These are phyloP conservation scores for Promerops cafer DNA, from an alignment of 2,113 vertebrate genomes.

Conservation along the genomic window DNA sequence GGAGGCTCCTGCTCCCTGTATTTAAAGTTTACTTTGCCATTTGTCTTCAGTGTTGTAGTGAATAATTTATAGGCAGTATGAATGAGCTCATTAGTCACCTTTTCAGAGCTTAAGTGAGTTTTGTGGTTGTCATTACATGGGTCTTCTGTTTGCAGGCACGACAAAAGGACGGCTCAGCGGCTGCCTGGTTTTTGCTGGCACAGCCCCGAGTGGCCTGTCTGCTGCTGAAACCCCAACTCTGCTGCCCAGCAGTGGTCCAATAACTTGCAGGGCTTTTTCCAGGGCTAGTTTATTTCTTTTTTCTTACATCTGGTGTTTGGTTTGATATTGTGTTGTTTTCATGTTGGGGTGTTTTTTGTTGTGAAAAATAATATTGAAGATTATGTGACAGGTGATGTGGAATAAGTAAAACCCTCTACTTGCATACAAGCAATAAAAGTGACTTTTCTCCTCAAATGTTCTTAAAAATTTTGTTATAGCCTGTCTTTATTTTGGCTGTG, in stretches of 20 bases:
- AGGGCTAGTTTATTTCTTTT: background rate
- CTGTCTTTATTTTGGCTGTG: background rate
- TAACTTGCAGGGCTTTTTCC: background rate
- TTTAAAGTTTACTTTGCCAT: conserved; percentile 76
- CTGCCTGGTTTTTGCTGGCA: conserved; percentile 55
- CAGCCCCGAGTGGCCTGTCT: conserved; percentile 1
- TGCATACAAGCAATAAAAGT: background rate
- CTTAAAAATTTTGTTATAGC: background rate
- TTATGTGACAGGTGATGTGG: background rate
- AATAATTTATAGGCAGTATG: conserved; percentile 79
- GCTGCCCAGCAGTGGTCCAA: background rate
- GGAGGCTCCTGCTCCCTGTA: conserved; percentile 38
- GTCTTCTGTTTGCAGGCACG: conserved; percentile 58
- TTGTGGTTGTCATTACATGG: conserved; percentile 71
- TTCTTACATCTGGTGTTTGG: background rate
- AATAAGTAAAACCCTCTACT: background rate
- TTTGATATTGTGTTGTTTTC: background rate
- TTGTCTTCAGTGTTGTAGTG: conserved; percentile 71
- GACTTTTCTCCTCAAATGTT: background rate
- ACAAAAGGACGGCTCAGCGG: conserved; percentile 55
- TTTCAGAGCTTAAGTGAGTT: conserved; percentile 81
- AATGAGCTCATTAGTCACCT: conserved; percentile 83
- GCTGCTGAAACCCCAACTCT: background rate
- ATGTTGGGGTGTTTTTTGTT: background rate
- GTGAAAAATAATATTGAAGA: background rate